These are phyloP conservation scores for Phylloscopus collybita DNA, from an alignment of 2,797 vertebrate genomes.

Conservation along the genomic window DNA sequence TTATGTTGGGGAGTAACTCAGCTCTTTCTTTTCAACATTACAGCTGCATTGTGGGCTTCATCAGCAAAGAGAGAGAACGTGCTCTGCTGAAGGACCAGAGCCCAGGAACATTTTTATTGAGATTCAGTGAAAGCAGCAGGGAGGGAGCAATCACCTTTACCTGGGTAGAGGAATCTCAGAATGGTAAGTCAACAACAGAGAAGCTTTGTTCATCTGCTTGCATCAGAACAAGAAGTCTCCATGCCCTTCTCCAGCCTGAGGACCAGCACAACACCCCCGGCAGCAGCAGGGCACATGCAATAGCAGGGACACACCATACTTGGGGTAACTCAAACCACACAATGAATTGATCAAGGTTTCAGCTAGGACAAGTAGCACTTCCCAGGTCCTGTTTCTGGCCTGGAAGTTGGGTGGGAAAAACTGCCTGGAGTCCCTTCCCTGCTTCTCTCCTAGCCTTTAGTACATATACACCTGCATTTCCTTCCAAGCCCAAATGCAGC, in stretches of 20 bases:
- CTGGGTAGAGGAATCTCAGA: constrained; percentile 84
- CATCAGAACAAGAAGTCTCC: neutral
- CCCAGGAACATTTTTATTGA: constrained; percentile 91
- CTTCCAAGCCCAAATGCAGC: neutral
- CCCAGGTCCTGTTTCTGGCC: neutral
- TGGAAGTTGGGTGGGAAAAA: neutral
- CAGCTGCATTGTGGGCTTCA: constrained; percentile 94
- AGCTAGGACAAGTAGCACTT: neutral
- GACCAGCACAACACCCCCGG: neutral
- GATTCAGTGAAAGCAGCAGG: constrained; percentile 94
- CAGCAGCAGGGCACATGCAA: neutral
- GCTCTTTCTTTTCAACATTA: neutral
- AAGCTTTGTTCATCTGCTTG: neutral
- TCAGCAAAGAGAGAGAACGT: constrained; percentile 91
- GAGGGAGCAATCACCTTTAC: constrained; percentile 97
- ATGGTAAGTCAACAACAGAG: constrained; percentile 60
- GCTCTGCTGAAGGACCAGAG: constrained; percentile 84
- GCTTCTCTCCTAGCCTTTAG: neutral
- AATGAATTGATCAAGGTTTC: neutral
- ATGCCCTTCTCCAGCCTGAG: neutral
- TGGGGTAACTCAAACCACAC: neutral
- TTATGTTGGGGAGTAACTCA: neutral
- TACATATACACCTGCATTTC: too few relatives aligned
- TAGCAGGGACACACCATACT: neutral
- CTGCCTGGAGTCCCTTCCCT: too few relatives aligned